Percentiles rank a stretch among this genome's conserved stretches.
Evolutionary conservation across 1,140 invertebrate species (phyloP).

Genomic region (Pemphigus obesinymphae): DNA sequence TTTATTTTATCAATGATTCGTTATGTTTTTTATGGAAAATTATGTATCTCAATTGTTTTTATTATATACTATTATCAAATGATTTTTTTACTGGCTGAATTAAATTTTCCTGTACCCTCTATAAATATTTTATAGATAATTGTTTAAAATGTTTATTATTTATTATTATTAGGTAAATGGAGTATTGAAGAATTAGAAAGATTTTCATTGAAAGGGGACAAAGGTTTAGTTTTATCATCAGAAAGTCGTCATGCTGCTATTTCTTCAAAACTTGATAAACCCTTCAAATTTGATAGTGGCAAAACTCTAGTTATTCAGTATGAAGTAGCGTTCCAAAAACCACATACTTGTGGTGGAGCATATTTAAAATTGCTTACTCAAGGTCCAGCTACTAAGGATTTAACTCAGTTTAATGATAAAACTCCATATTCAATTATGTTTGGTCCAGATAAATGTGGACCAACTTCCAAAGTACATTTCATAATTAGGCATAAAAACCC

Average conservation of each 20-base stretch:
- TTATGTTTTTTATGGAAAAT: too few relatives aligned
- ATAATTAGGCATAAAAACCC: constrained; percentile 97
- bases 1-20: too few relatives aligned
- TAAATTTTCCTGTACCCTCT: too few relatives aligned
- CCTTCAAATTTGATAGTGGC: constrained; percentile 81
- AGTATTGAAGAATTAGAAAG: constrained; percentile 71
- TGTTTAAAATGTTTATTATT: not conserved
- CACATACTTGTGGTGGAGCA: constrained; percentile 97
- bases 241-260: constrained; percentile 97
- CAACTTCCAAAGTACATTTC: constrained; percentile 92
- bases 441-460: constrained; percentile 98
- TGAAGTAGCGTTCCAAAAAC: constrained; percentile 84
- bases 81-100: too few relatives aligned
- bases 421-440: constrained; percentile 99
- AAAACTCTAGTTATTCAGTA: constrained; percentile 87
- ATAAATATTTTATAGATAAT: not conserved
- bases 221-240: constrained; percentile 85
- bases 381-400: constrained; percentile 62
- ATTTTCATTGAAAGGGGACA: constrained; percentile 74
- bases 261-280: constrained; percentile 69
- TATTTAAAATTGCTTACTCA: constrained; percentile 89
- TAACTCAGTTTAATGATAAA: constrained; percentile 88
- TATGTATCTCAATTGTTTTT: too few relatives aligned
- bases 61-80: too few relatives aligned
- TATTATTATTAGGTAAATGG: constrained; percentile 59